Base-by-base conservation (phyloP, 1,140 invertebrate species). In the Bilobella aurantiaca region DNA sequence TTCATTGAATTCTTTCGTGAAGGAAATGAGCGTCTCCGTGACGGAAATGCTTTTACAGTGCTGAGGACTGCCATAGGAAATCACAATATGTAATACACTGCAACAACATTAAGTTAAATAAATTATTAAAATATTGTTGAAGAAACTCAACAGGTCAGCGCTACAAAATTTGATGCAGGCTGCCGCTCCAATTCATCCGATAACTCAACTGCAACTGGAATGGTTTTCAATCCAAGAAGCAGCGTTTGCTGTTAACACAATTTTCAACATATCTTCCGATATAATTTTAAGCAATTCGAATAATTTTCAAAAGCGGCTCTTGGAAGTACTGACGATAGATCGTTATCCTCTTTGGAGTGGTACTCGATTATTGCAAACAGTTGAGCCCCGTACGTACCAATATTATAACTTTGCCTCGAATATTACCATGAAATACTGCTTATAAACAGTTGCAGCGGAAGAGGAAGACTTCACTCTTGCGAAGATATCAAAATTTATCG, bases 71-170 rank as follows among this genome's bases (percentile, higher is more conserved):
- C 60, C 5, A 31, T 67, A 8, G 65, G 65, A 46, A 31, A 57
- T 5, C 65, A 62, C 37, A 67, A 64, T 8, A 58, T 63, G 65
- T 67, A 67, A 28, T 57, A 12, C 27, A 27, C 21, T 57, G 53
- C 23, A 21, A 21, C 21, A 14, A 5, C 16, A 56, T 56, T 56
- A n/a, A n/a, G n/a, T 18, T 5, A 56, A 56, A 56, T 14, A 56
- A 23, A 5, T 56, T 8, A 5, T 14, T 21, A 5, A 8, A 21
- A 18, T 12, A 27, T 56, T 56, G 18, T 8, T 58, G 8, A 5
- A 29, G 8, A 3, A 8, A 56, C 31, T 56, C 3, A 3, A 8
- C 27, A 63, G 61, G 46, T 47, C 47, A 25, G 25, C 49, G 3
- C 30, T 64, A 32, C 37, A 8, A 27, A 46, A 56, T 23, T 32